Evolutionary conservation across 2,888 invertebrate species (phyloP).

Genomic region (Thyatira batis): DNA sequence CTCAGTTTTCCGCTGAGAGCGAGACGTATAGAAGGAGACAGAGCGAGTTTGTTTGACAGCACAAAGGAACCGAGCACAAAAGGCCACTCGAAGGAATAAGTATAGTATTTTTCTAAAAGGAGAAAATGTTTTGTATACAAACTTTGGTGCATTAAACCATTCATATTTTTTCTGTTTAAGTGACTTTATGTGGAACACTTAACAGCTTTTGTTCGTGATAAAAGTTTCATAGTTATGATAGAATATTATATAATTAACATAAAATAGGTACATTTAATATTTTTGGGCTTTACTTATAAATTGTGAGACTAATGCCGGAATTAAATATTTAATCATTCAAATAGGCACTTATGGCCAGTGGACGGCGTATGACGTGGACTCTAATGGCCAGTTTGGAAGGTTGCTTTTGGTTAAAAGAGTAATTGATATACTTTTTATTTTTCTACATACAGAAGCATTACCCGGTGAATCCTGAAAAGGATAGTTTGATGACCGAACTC

Average conservation of each 20-base stretch:
- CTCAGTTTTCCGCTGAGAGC: slow-evolving; percentile 8
- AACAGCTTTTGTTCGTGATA: too few species aligned
- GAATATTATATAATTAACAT: too few species aligned
- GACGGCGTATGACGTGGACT: too few species aligned
- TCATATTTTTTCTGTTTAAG: background rate
- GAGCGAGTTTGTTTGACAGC: background rate
- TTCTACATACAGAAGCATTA: slow-evolving; percentile 51
- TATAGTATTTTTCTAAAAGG: background rate
- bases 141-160: background rate
- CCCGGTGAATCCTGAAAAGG: slow-evolving; percentile 45
- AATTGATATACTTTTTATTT: background rate
- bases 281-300: too few species aligned
- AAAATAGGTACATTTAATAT: too few species aligned
- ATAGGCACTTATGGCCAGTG: too few species aligned
- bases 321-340: too few species aligned
- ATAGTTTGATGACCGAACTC: slow-evolving; percentile 42
- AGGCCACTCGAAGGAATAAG: slow-evolving; percentile 7
- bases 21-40: slow-evolving; percentile 3
- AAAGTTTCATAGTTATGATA: too few species aligned
- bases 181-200: slow-evolving; percentile 10
- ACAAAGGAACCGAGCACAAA: slow-evolving; percentile 13
- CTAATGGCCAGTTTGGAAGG: too few species aligned
- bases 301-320: too few species aligned
- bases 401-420: background rate
- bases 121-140: background rate